Evolutionary conservation across 2,113 vertebrate genomes (phyloP), one percentile per base, ranked within the genome.

Genomic region (Prietella phreatophila): DNA sequence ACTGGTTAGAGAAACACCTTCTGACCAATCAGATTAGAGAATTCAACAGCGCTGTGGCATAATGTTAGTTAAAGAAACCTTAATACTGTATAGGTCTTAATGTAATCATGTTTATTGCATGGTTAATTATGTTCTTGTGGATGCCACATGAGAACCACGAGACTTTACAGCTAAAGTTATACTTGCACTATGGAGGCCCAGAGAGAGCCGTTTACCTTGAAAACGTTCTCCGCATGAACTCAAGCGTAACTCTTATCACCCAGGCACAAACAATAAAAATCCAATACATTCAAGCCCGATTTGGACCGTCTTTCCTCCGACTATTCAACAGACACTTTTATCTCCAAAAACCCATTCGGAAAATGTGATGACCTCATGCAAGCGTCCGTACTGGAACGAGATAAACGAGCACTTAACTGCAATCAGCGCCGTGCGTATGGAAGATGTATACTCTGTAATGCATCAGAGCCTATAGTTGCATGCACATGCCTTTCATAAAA

Each of bases 401-500:
- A 89, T 71, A 82, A 82, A 91, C 82, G 86, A 90, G 87, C 87
- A 87, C 82, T 87, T 89, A 79, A 73, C 56, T 88, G 81, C 78
- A 88, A 89, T 81, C 88, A 91, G 86, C 82, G 67, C 65, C 25
- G 55, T 69, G 78, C 73, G 81, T 84, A 71, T 88, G 85, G 82
- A 88, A 91, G 84, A 88, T 78, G 82, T 69, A 90, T 84, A 73
- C 83, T 85, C 85, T 58, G 55, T 60, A 81, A 84, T 80, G 84
- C 60, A 81, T 83, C 86, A 84, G 47, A n/a, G 53, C 85, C 76
- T 63, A 75, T 75, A 55, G 85, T 71, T 19, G 25, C 85, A 67
- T 53, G 83, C 90, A 89, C 85, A 88, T 91, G 88, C 83, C 85
- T 91, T 80, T 71, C 85, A 91, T 91, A 89, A 91, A 88, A 87